Evolutionary conservation across 2,888 invertebrate species (phyloP), one percentile per base, ranked within the genome.

Genomic region (Leptogaster cylindrica): DNA sequence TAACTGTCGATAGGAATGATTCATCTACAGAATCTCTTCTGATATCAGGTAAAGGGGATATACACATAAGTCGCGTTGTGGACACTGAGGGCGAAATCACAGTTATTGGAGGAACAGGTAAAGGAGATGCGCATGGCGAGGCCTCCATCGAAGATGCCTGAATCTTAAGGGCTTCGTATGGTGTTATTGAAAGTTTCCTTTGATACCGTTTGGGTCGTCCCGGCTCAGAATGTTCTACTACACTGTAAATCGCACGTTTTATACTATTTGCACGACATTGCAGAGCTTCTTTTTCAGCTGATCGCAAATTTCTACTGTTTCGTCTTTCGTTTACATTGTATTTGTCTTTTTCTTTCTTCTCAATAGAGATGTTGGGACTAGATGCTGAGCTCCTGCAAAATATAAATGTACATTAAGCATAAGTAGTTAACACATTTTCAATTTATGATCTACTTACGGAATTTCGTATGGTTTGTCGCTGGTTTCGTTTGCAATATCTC

Each of bases 181-280:
- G 79, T 0, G 79, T 78, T 16, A 81, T 76, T 1, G 80, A 81
- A 2, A 81, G 74, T 67, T 80, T 79, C 48, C 81, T 75, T 68
- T 79, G 79, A 87, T 87, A 71, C 84, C 87, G 78, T 66, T 80
- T 80, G 0, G 81, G 80, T 1, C 81, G 76, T 1, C 81, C 80
- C 2, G 80, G 86, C 75, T 92, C 92, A 1, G 91, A 89, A 77
- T 92, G 89, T 76, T 92, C 91, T 52, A 93, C 89, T 39, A 93
- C 86, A 77, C 87, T 89, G 70, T 90, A 84, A 68, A 93, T 88
- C 18, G 92, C 92, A 75, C 90, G 88, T 79, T 93, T 93, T 71
- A 93, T 83, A 79, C 92, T 93, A 77, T 92, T 92, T 14, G 92
- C 92, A 63, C 93, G 83, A 66, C 84, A 82, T 70, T 87, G 82